Evolutionary conservation across 2,797 vertebrate species (phyloP), one percentile per base, ranked within the genome.

Genomic region (Taenioides sp.): DNA sequence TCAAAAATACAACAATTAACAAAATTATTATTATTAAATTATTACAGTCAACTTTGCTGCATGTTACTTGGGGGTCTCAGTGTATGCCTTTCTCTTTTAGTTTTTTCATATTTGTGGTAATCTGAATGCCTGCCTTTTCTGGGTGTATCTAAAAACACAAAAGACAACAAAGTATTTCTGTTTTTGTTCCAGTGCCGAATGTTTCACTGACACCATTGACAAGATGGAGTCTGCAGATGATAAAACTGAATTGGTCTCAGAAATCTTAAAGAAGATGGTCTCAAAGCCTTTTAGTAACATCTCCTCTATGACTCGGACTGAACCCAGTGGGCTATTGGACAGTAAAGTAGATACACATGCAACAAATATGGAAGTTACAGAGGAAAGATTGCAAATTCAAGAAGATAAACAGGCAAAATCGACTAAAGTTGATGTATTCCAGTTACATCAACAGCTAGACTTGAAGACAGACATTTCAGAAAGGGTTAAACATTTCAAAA

Each of bases 191-290:
- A 98, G 96, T 86, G 77, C 92, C 76, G 86, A 88, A 6, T 94
- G 93, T 65, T 65, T 96, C 62, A 88, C 91, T 76, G 83, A 73
- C 6, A 86, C 88, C 6, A 70, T 92, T 69, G 87, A 91, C 73
- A 83, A 93, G 49, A 84, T 95, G 60, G 74, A 82, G 14, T 93
- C 93, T 9, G 67, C 89, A 69, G 92, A 95, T 80, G 69, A 86
- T 49, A 85, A 91, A 60, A 91, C 78, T 1, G 4, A 70, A 16
- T 62, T 76, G 57, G 87, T 96, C 2, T 82, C 90, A 80, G 85
- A 88, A 65, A 90, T 83, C 57, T 89, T 94, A 23, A 72, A 93
- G 23, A 70, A 49, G 7, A 84, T 93, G 67, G 77, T 69, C 64
- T 72, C 80, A 69, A 81, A 91, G 65, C 57, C 92, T 50, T 54